Conservation (phyloP, 2,797 vertebrate species). For the Coreius guichenoti region DNA sequence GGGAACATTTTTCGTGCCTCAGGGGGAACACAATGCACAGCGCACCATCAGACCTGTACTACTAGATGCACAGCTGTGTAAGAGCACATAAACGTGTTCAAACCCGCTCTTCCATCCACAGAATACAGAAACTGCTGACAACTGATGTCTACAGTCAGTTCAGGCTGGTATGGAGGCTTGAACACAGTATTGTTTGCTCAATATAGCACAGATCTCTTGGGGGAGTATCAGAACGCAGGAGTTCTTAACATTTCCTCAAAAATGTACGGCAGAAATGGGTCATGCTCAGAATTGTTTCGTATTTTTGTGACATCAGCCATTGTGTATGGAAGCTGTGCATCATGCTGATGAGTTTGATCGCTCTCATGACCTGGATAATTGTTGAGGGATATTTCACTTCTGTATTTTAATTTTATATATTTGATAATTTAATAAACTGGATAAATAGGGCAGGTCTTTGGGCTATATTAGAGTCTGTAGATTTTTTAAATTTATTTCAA, state of each 20-base stretch:
- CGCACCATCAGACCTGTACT: not conserved
- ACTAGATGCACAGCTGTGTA: not conserved
- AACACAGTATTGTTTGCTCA: slow-evolving; percentile 57
- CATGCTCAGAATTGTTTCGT: slow-evolving; percentile 59
- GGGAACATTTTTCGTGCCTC: not conserved
- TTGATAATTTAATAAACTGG: not conserved
- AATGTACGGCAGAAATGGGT: slow-evolving; percentile 69
- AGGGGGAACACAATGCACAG: not conserved
- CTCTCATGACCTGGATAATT: slow-evolving; percentile 53
- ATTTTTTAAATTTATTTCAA: not conserved
- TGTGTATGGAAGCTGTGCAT: slow-evolving; percentile 43
- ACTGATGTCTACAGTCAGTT: slow-evolving; percentile 3
- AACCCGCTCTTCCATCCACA: not conserved
- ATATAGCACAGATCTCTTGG: slow-evolving; percentile 59
- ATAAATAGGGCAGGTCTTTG: not conserved
- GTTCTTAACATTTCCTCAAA: slow-evolving; percentile 62
- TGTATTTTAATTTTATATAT: not conserved
- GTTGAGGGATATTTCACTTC: not conserved
- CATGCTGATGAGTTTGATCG: slow-evolving; percentile 10
- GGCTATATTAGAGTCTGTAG: not conserved
- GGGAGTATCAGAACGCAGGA: slow-evolving; percentile 40
- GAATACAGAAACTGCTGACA: not conserved
- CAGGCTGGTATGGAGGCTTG: slow-evolving; percentile 35
- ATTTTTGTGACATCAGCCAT: slow-evolving; percentile 61
- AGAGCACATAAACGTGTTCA: not conserved